Base-by-base conservation (phyloP, 2,797 vertebrate species). In the Sebastes hopkinsi region DNA sequence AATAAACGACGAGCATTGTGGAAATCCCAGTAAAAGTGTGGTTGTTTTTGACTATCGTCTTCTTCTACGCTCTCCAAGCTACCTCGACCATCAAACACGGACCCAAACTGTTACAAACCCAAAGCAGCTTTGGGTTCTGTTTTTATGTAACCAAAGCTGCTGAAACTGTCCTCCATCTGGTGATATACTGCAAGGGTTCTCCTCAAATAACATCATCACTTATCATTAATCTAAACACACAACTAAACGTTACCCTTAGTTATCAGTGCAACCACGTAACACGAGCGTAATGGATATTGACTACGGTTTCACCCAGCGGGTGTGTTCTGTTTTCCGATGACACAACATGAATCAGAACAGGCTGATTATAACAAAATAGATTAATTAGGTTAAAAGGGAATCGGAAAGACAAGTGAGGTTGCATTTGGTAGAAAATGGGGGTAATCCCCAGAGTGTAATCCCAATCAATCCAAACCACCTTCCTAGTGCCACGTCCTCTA, bases 371-470 rank as follows among this genome's bases (percentile, higher is more conserved):
- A 74, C 64, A 78, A 54, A 58, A 75, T 38, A 29, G 13, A 79
- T 69, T 60, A 62, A 71, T 67, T 75, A 72, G 38, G 29, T 66
- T 79, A 56, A 72, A 74, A 72, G n/a, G 58, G 54, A 80, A 73
- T 46, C 0, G 3, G 46, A 52, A 68, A 67, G 29, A 65, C 12
- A 55, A 67, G 22, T 18, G 22, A 22, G 64, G n/a, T 32, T 50
- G 29, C 32, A 23, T 56, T 34, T 50, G 25, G 14, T 61, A 67
- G 56, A 38, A 71, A 67, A 62, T 9, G 5, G 29, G 22, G 23
- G 22, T 67, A 68, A 69, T 72, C 25, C 13, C 20, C 27, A 59
- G 38, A 46, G 42, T 8, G 16, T 46, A 46, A 46, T 46, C 42
- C 42, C 16, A 46, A 14, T 27, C 30, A 52, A 52, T 68, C 12